phyloP scores from a whole-genome alignment of 2,888 invertebrate genomes.

The Stenodera caucasica region DNA sequence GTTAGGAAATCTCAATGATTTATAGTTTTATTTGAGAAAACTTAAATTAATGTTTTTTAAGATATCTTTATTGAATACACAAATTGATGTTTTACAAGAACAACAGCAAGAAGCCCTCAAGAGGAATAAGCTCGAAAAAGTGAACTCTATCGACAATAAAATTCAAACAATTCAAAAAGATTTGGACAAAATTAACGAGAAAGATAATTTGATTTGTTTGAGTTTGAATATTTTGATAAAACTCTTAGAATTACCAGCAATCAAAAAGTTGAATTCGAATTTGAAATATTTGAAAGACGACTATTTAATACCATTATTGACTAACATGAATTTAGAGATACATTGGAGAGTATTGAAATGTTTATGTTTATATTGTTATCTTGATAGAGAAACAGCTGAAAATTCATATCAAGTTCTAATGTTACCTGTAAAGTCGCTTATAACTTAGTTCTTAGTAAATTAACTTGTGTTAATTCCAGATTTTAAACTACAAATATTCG shows the following conservation, averaged over 20 bases:
- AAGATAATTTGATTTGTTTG: constrained; percentile 33
- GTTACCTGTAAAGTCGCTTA: constrained; percentile 39
- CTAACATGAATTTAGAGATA: constrained; percentile 30
- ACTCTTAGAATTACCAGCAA: constrained; percentile 23
- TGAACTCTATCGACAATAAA: constrained; percentile 32
- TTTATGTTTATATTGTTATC: constrained; percentile 33
- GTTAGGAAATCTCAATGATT: no score
- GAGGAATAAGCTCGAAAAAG: constrained; percentile 33
- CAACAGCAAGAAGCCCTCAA: constrained; percentile 40
- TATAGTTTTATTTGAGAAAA: no score
- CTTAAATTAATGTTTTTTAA: no score
- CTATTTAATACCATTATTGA: constrained; percentile 37
- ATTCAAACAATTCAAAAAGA: constrained; percentile 9
- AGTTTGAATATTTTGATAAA: constrained; percentile 40
- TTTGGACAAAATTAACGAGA: constrained; percentile 27
- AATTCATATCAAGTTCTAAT: constrained; percentile 35
- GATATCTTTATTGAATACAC: constrained; percentile 38
- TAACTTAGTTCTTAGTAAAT: not conserved
- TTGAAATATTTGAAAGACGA: constrained; percentile 33
- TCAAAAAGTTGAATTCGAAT: constrained; percentile 26
- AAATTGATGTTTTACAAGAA: constrained; percentile 38
- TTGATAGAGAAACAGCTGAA: constrained; percentile 36
- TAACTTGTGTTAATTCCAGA: not conserved
- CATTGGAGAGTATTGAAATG: constrained; percentile 38
- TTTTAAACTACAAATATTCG: constrained; percentile 7